These are phyloP conservation scores for Cancer borealis DNA, from an alignment of 2,888 invertebrate species.

Conservation along the genomic window DNA sequence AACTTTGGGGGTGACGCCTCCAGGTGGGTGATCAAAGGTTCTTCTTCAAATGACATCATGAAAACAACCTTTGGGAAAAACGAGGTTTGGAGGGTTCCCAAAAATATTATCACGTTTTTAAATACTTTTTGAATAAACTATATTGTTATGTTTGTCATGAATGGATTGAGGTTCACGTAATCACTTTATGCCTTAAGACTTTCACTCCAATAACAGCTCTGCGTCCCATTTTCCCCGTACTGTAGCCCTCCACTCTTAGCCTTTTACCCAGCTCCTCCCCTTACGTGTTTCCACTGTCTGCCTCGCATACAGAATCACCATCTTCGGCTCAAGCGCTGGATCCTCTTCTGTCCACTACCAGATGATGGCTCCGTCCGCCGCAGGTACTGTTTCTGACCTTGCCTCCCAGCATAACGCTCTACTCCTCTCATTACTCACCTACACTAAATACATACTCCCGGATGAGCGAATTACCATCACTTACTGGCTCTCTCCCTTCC, in stretches of 20 bases:
- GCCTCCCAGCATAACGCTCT: neutral
- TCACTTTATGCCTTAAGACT: too few species aligned
- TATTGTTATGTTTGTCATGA: neutral
- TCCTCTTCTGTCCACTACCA: conserved; percentile 73
- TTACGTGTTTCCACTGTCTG: neutral
- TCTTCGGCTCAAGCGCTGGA: conserved; percentile 72
- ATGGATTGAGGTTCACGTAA: too few species aligned
- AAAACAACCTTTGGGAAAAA: neutral
- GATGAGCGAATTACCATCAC: neutral
- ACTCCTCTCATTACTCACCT: neutral
- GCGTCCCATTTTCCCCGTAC: too few species aligned
- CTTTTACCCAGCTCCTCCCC: neutral
- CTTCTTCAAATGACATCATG: neutral
- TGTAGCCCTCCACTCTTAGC: too few species aligned
- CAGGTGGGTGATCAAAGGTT: neutral
- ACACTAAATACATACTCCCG: neutral
- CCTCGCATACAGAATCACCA: conserved; percentile 56
- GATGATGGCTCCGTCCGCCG: conserved; percentile 65
- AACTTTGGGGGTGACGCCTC: conserved; percentile 60
- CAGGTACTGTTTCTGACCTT: conserved; percentile 46
- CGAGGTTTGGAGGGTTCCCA: too few species aligned
- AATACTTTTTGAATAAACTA: too few species aligned
- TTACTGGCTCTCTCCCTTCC: neutral
- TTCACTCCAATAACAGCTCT: too few species aligned
- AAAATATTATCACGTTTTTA: too few species aligned